phyloP scores from a whole-genome alignment of 1,140 invertebrate species.

The Fopius arisanus region DNA sequence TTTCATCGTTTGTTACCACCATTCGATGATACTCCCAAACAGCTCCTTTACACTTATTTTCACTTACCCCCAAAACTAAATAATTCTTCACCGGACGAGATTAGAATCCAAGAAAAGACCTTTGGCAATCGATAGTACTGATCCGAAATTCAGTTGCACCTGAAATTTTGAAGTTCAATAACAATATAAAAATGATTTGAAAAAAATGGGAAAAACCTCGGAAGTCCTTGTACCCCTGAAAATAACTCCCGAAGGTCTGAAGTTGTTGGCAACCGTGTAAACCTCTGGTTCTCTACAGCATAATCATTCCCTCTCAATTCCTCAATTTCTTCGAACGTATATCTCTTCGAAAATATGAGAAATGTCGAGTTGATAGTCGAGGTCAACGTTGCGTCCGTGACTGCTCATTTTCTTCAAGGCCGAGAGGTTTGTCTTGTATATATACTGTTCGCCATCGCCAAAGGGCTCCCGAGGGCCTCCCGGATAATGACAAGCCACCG shows the following conservation, averaged over 20 bases:
- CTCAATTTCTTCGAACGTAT: slow-evolving; percentile 9
- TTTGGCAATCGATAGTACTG: too few relatives aligned
- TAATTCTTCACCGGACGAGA: too few relatives aligned
- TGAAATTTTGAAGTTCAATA: too few relatives aligned
- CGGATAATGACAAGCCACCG: slow-evolving; percentile 38
- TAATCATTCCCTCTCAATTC: neutral
- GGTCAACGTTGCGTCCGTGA: slow-evolving; percentile 22
- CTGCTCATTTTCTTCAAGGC: slow-evolving; percentile 26
- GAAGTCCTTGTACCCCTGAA: too few relatives aligned
- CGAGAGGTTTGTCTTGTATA: neutral
- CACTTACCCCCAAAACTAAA: too few relatives aligned
- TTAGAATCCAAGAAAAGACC: too few relatives aligned
- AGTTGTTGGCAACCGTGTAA: neutral
- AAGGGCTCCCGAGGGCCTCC: slow-evolving; percentile 29
- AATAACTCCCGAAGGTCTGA: too few relatives aligned
- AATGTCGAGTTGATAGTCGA: slow-evolving; percentile 4
- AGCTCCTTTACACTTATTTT: too few relatives aligned
- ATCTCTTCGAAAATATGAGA: slow-evolving; percentile 5
- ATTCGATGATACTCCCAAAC: neutral
- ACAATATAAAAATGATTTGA: too few relatives aligned
- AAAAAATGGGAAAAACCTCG: too few relatives aligned
- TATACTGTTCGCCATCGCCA: slow-evolving; percentile 7
- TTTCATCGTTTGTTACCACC: neutral
- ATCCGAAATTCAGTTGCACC: too few relatives aligned
- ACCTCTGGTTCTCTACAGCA: neutral